Percentiles rank a stretch among this genome's conserved stretches.
These are phyloP conservation scores for Prosapia bicincta DNA, from an alignment of 2,888 invertebrate genomes.

Conservation along the genomic window DNA sequence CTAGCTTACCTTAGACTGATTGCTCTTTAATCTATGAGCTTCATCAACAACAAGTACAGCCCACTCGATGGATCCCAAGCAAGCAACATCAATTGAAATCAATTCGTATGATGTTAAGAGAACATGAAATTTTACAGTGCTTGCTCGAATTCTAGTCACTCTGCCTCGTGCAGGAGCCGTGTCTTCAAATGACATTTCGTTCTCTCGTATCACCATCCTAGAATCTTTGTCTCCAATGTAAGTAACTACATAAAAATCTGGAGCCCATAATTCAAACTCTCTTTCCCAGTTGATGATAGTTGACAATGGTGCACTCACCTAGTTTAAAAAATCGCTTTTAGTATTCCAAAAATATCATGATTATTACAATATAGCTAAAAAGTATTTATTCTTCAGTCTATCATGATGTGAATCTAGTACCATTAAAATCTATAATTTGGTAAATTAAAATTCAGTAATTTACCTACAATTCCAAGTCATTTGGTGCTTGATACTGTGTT, in stretches of 20 bases:
- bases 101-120: conserved; percentile 97
- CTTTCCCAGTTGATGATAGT: conserved; percentile 99
- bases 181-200: conserved; percentile 95
- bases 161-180: conserved; percentile 84
- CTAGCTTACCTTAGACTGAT: conserved; percentile 80
- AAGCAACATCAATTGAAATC: conserved; percentile 93
- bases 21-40: conserved; percentile 97
- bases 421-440: too few species aligned
- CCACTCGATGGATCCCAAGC: conserved; percentile 98
- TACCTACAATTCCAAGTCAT: too few species aligned
- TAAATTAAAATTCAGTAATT: too few species aligned
- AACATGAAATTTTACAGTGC: conserved; percentile 94
- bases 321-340: too few species aligned
- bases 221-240: conserved; percentile 88
- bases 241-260: conserved; percentile 92
- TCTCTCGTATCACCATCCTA: conserved; percentile 89
- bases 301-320: conserved; percentile 91
- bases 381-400: too few species aligned
- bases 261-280: conserved; percentile 99
- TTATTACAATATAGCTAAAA: too few species aligned
- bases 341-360: too few species aligned
- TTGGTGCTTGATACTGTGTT: too few species aligned
- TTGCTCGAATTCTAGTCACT: conserved; percentile 76
- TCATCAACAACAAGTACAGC: conserved; percentile 98
- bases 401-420: too few species aligned